Evolutionary conservation across 2,113 vertebrate genomes (phyloP).

Genomic region (Dipodomys spectabilis): DNA sequence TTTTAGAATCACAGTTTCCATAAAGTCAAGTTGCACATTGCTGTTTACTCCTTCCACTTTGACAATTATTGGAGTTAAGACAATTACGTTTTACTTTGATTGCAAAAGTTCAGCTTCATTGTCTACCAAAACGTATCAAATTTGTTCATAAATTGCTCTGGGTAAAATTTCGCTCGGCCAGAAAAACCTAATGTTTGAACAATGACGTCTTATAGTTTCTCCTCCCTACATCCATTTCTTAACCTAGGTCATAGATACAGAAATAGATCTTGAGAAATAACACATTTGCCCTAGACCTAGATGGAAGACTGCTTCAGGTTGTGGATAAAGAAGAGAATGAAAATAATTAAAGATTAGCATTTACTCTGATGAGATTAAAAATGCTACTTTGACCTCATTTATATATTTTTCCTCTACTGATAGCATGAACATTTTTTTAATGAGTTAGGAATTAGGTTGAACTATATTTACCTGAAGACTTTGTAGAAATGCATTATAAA

Average conservation of each 20-base stretch:
- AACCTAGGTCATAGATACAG: slow-evolving; percentile 41
- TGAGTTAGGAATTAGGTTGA: slow-evolving; percentile 40
- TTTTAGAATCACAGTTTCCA: slow-evolving; percentile 77
- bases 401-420: not conserved
- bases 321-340: slow-evolving; percentile 16
- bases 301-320: slow-evolving; percentile 41
- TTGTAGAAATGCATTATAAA: not conserved
- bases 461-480: not conserved
- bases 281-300: slow-evolving; percentile 62
- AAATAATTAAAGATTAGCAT: slow-evolving; percentile 40
- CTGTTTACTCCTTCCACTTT: slow-evolving; percentile 64
- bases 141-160: not conserved
- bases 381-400: slow-evolving; percentile 12
- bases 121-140: slow-evolving; percentile 4
- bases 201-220: not conserved
- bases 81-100: slow-evolving; percentile 36
- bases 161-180: slow-evolving; percentile 49
- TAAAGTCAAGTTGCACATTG: slow-evolving; percentile 57
- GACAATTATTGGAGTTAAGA: slow-evolving; percentile 70
- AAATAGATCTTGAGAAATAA: slow-evolving; percentile 70
- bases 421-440: not conserved
- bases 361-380: slow-evolving; percentile 43
- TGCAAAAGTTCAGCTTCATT: slow-evolving; percentile 30
- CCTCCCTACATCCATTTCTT: slow-evolving; percentile 18
- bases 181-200: not conserved